Conservation (phyloP, 1,140 invertebrate species). For the Hycleus cichorii region DNA sequence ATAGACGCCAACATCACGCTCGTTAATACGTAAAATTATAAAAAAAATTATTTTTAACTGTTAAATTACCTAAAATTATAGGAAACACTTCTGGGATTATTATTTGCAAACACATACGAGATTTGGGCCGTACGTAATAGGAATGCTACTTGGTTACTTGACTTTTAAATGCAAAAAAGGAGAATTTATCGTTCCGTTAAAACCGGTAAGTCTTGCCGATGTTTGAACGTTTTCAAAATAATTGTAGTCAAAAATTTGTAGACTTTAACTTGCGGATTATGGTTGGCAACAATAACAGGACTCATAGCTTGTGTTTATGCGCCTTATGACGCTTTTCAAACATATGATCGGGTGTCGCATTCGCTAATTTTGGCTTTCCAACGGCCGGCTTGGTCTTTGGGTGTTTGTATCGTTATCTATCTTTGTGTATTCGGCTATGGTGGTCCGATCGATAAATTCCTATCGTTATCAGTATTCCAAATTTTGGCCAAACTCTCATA, state of each 20-base stretch:
- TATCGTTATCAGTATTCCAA: conserved; percentile 17
- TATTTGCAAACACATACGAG: background rate
- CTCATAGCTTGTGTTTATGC: background rate
- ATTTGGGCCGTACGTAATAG: background rate
- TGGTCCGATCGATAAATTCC: conserved; percentile 28
- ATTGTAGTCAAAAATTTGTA: background rate
- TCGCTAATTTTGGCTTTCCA: conserved; percentile 54
- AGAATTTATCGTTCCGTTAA: background rate
- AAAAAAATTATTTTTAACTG: no score
- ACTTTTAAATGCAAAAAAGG: background rate
- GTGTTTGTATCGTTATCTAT: conserved; percentile 57
- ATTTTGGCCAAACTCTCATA: conserved; percentile 16
- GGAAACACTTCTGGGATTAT: background rate
- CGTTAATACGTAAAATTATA: no score
- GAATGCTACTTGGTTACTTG: background rate
- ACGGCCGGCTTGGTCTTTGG: conserved; percentile 50
- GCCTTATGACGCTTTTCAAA: background rate
- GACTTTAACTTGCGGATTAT: background rate
- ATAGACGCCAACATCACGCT: no score
- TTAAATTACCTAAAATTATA: no score
- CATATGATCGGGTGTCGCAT: background rate
- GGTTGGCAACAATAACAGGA: background rate
- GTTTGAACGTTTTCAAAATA: no score
- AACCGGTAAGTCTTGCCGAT: no score
- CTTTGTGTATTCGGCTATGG: conserved; percentile 56